phyloP scores from a whole-genome alignment of 2,797 vertebrate genomes.

The Perdix hodgsoniae region DNA sequence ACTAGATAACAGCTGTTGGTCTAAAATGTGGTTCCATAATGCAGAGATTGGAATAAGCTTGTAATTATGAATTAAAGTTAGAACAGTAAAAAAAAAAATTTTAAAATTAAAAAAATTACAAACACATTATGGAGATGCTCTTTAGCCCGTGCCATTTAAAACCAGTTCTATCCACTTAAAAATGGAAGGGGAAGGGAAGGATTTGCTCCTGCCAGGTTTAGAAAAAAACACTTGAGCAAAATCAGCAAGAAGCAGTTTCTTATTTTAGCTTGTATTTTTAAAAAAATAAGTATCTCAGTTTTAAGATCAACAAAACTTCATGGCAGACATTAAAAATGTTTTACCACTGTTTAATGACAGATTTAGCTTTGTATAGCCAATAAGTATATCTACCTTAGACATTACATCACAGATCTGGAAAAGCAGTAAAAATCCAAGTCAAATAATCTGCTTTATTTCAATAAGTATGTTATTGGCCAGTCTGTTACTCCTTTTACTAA shows the following conservation, averaged over 20 bases:
- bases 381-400: neutral
- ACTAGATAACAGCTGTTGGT: slow-evolving; percentile 85
- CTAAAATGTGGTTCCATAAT: slow-evolving; percentile 83
- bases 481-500: neutral
- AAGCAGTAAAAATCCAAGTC: neutral
- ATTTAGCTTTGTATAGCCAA: neutral
- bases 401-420: neutral
- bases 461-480: neutral
- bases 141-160: slow-evolving; percentile 68
- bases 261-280: neutral
- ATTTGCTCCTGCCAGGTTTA: neutral
- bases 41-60: slow-evolving; percentile 81
- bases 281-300: neutral
- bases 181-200: neutral
- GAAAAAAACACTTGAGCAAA: slow-evolving; percentile 10
- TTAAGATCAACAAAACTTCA: neutral
- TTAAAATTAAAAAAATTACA: slow-evolving; percentile 11
- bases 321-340: neutral
- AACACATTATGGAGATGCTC: slow-evolving; percentile 57
- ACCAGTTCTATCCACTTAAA: slow-evolving; percentile 49
- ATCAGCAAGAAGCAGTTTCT: neutral
- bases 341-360: neutral
- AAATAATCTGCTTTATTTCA: neutral
- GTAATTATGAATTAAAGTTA: slow-evolving; percentile 84
- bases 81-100: slow-evolving; percentile 55